Conservation (phyloP, 2,113 vertebrate genomes). For the Pteropus alecto region DNA sequence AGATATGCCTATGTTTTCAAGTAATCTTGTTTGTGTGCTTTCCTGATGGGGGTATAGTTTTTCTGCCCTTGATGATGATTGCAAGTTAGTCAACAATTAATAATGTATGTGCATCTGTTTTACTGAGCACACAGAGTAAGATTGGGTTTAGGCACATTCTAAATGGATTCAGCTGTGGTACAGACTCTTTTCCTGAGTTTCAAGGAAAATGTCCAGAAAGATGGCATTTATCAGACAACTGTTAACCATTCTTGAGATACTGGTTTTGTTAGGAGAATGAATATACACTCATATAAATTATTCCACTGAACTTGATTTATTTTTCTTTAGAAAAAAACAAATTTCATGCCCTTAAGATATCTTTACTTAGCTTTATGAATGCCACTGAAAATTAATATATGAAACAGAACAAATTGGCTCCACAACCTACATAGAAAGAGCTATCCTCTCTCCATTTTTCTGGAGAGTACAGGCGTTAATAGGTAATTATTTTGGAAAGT, state of each 20-base stretch:
- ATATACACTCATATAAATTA: conserved; percentile 49
- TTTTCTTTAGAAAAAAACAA: conserved; percentile 21
- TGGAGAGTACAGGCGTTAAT: background rate
- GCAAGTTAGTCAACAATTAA: conserved; percentile 80
- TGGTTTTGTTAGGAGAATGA: conserved; percentile 44
- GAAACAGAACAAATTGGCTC: background rate
- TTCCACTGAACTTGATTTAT: conserved; percentile 45
- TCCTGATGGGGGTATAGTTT: conserved; percentile 72
- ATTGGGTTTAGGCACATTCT: conserved; percentile 65
- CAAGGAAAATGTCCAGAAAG: conserved; percentile 72
- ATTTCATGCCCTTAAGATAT: background rate
- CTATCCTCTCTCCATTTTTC: background rate
- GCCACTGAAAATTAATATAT: conserved; percentile 1
- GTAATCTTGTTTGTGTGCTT: conserved; percentile 78
- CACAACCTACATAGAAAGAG: background rate
- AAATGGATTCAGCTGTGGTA: conserved; percentile 75
- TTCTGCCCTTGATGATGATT: conserved; percentile 72
- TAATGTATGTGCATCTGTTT: conserved; percentile 81
- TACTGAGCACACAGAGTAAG: conserved; percentile 37
- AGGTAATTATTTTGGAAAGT: conserved; percentile 41
- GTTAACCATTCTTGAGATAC: conserved; percentile 59
- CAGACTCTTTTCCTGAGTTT: conserved; percentile 47
- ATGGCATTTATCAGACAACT: conserved; percentile 76
- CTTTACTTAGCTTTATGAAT: background rate
- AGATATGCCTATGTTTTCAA: conserved; percentile 74